These are phyloP conservation scores for Standfussiana lucernea DNA, from an alignment of 2,888 invertebrate species.

Conservation along the genomic window DNA sequence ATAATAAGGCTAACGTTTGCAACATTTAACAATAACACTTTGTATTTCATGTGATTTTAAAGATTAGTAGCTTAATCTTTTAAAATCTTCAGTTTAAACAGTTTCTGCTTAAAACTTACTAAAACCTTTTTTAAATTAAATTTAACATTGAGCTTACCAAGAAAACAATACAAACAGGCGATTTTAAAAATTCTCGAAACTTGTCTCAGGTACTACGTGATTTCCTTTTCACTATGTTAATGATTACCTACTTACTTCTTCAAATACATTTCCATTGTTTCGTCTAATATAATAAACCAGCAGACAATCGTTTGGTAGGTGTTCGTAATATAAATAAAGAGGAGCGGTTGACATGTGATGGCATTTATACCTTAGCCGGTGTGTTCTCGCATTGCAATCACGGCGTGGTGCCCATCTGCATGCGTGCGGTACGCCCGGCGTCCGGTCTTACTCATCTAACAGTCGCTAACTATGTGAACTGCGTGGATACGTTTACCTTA, in stretches of 20 bases:
- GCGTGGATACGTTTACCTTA: constrained; percentile 73
- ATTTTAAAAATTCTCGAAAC: constrained; percentile 80
- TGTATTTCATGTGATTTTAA: neutral
- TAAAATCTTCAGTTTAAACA: neutral
- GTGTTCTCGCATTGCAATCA: constrained; percentile 88
- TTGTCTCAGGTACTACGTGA: constrained; percentile 80
- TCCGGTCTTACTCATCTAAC: constrained; percentile 89
- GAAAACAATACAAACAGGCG: constrained; percentile 74
- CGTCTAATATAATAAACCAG: constrained; percentile 81
- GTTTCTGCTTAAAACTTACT: neutral
- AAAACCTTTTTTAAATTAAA: constrained; percentile 27
- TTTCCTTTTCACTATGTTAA: constrained; percentile 83
- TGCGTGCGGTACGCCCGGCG: constrained; percentile 83
- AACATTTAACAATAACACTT: neutral
- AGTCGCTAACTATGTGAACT: constrained; percentile 81
- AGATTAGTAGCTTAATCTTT: neutral
- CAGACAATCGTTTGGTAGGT: constrained; percentile 83
- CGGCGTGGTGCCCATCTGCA: constrained; percentile 84
- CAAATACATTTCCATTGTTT: constrained; percentile 85
- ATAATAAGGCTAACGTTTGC: neutral
- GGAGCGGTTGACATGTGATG: constrained; percentile 82
- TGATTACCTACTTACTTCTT: constrained; percentile 77
- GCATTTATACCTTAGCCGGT: constrained; percentile 88
- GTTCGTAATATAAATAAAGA: constrained; percentile 86
- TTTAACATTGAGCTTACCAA: constrained; percentile 61